Conservation (phyloP, 2,888 invertebrate genomes). For the Cheiracanthium punctorium region DNA sequence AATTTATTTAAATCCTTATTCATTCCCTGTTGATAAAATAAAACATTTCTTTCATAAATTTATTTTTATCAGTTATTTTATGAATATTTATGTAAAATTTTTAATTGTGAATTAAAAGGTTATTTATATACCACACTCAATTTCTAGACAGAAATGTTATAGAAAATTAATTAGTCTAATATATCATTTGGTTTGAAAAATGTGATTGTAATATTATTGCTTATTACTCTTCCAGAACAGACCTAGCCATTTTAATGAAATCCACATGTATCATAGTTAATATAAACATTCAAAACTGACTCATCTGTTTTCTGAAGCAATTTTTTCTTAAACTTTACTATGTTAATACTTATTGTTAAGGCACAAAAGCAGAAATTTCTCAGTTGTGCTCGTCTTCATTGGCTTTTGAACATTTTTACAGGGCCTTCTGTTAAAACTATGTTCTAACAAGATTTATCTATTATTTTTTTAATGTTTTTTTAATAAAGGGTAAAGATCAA, state of each 20-base stretch:
- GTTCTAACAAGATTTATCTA: too few species aligned
- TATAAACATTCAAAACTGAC: too few species aligned
- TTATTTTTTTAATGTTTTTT: too few species aligned
- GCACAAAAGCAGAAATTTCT: too few species aligned
- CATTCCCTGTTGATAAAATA: conserved; percentile 1
- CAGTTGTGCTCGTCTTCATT: too few species aligned
- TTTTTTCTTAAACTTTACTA: too few species aligned
- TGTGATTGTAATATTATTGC: conserved; percentile 18
- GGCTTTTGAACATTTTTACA: too few species aligned
- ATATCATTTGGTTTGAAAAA: background rate
- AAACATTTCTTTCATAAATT: background rate
- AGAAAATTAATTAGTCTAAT: background rate
- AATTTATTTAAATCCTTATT: conserved; percentile 5
- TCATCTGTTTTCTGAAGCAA: too few species aligned
- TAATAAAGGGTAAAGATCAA: too few species aligned
- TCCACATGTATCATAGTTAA: background rate
- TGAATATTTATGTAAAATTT: background rate
- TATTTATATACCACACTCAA: background rate
- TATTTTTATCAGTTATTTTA: conserved; percentile 3
- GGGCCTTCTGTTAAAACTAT: too few species aligned
- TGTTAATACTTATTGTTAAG: too few species aligned
- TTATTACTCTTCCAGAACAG: conserved; percentile 35
- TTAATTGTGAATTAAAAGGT: background rate
- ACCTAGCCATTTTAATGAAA: conserved; percentile 34
- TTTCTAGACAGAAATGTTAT: background rate